Evolutionary conservation across 2,888 invertebrate species (phyloP), one percentile per base, ranked within the genome.

Genomic region (Zhuqinia jingwanae): DNA sequence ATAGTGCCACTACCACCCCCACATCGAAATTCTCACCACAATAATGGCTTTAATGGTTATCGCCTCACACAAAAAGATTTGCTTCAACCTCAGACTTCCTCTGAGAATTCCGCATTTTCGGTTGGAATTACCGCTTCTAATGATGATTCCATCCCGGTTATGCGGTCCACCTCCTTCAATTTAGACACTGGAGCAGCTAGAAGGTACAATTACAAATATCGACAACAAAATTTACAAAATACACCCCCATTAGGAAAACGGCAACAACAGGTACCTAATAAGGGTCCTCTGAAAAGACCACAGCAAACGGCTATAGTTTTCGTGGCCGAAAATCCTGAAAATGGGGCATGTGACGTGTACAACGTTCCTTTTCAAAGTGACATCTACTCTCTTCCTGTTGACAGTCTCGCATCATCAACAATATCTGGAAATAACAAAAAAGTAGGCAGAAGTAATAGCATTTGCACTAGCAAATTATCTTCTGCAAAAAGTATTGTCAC

Each of bases 381-480:
- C 86, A 89, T 90, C 80, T 90, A 90, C 75, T 90, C 90, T 13
- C 73, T 90, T 50, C 90, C 90, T 8, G 79, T 90, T 42, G 90
- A 90, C 76, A 89, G 85, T 47, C 78, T 87, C 75, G 25, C 68
- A 17, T 11, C 78, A 11, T 2, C 22, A 5, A 30, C 56, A n/a
- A 56, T n/a, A 27, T 8, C 17, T 47, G 47, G 27, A 10, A 30
- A 22, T 15, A 63, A 22, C 30, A 63, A 63, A 17, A 63, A 63
- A 17, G 63, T 63, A 5, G 63, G 30, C 30, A 63, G 63, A 36
- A 63, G 63, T 36, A 63, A 63, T 30, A 63, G 63, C 30, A 63
- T 63, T 17, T 63, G 63, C 63, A 63, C 63, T 11, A 63, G 63
- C n/a, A 63, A 63, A 63, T 3, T 63, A 27, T 5, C 30, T 22